phyloP scores from a whole-genome alignment of 2,888 invertebrate species.

The Incurvaria masculella region DNA sequence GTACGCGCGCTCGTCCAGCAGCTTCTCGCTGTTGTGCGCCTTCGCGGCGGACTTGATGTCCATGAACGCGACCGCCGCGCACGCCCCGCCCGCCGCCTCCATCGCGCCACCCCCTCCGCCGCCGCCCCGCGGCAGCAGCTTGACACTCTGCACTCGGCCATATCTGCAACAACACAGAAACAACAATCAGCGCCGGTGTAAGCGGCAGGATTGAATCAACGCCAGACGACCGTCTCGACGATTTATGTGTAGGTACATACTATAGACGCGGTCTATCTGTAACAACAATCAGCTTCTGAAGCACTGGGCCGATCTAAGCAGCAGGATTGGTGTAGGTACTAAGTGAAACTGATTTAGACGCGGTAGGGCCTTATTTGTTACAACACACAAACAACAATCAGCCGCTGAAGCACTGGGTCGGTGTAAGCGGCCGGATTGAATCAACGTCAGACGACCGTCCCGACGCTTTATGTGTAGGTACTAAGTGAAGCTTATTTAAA shows the following conservation, averaged over 20 bases:
- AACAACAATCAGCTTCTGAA: no score
- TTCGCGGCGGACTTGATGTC: constrained; percentile 96
- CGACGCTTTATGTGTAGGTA: no score
- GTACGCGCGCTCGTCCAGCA: constrained; percentile 81
- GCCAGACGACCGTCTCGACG: no score
- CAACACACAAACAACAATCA: constrained; percentile 20
- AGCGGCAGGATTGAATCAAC: not conserved
- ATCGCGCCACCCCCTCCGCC: constrained; percentile 40
- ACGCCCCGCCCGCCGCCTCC: constrained; percentile 64
- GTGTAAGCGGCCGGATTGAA: not conserved
- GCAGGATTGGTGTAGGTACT: no score
- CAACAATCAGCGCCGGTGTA: not conserved
- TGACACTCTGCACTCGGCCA: constrained; percentile 97
- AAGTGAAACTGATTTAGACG: no score
- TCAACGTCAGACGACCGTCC: no score
- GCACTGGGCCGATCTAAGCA: no score
- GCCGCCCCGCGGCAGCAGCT: constrained; percentile 63
- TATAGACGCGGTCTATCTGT: no score
- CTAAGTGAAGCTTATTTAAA: no score
- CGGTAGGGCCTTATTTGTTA: constrained; percentile 93
- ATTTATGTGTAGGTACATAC: no score
- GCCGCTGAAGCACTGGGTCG: no score
- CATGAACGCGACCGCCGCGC: constrained; percentile 93
- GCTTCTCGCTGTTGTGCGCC: constrained; percentile 88
- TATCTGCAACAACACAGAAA: constrained; percentile 66